phyloP scores from a whole-genome alignment of 2,797 vertebrate species.

The Momotus momota region DNA sequence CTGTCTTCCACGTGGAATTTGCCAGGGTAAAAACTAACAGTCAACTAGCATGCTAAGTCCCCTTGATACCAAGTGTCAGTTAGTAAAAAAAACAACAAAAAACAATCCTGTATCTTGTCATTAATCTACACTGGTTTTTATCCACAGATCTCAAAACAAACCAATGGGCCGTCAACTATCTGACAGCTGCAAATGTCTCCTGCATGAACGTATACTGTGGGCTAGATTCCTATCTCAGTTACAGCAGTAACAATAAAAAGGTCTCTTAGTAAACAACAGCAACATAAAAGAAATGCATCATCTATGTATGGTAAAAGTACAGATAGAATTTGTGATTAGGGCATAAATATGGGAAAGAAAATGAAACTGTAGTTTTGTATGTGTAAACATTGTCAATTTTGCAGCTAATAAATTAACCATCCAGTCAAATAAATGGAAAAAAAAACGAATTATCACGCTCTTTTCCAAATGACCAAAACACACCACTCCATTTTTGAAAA shows the following conservation, averaged over 20 bases:
- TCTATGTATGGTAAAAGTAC: neutral
- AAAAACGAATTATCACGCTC: neutral
- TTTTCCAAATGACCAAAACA: neutral
- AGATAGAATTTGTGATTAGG: neutral
- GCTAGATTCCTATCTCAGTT: conserved; percentile 46
- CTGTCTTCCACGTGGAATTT: neutral
- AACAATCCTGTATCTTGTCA: neutral
- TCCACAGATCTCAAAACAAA: conserved; percentile 29
- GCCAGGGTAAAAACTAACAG: neutral
- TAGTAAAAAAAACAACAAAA: neutral
- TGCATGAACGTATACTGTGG: neutral
- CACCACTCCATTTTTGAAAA: neutral
- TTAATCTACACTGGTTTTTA: conserved; percentile 33
- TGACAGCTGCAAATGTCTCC: conserved; percentile 45
- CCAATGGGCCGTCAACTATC: neutral
- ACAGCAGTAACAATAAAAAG: neutral
- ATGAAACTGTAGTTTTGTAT: neutral
- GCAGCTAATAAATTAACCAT: neutral
- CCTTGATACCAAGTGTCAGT: neutral
- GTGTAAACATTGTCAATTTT: neutral
- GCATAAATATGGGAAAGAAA: neutral
- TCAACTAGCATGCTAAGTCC: neutral
- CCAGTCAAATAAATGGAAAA: neutral
- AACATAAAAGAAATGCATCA: neutral
- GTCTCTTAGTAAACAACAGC: neutral